Percentiles rank a stretch among this genome's conserved stretches.
phyloP scores from a whole-genome alignment of 2,113 vertebrate genomes.

The Cyanoderma ruficeps region DNA sequence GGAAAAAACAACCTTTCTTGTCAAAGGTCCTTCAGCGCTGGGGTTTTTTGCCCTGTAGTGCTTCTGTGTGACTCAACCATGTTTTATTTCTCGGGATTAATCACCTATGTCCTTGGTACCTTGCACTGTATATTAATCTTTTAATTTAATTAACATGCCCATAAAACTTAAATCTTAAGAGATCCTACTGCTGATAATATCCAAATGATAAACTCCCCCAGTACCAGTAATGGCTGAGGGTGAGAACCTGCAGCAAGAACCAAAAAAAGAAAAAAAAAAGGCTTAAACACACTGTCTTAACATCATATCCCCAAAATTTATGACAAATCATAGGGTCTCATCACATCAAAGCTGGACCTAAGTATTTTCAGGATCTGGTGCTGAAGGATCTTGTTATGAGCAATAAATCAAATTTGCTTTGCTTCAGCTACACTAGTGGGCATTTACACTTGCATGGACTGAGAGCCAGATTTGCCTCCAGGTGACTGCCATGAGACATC shows the following conservation, averaged over 20 bases:
- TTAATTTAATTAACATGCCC: constrained; percentile 44
- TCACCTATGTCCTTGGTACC: not conserved
- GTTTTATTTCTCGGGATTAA: constrained; percentile 44
- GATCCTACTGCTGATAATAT: not conserved
- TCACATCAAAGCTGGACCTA: not conserved
- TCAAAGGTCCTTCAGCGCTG: constrained; percentile 28
- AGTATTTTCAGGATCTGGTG: not conserved
- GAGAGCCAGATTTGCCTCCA: not conserved
- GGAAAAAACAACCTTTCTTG: constrained; percentile 32
- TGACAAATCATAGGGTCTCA: not conserved
- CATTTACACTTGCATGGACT: not conserved
- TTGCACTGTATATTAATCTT: constrained; percentile 18
- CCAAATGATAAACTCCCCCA: not conserved
- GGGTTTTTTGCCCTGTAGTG: not conserved
- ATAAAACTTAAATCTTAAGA: constrained; percentile 26
- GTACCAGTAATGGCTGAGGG: not conserved
- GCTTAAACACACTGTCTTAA: not conserved
- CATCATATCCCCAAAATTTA: not conserved
- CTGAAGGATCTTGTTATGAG: not conserved
- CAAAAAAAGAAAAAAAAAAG: not conserved
- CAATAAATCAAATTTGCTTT: not conserved
- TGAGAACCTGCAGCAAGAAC: not conserved
- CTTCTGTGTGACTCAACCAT: not conserved
- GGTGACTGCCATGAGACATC: not conserved
- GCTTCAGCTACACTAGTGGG: not conserved